Conservation (phyloP, 2,113 vertebrate genomes). For the Bujurquina vittata region DNA sequence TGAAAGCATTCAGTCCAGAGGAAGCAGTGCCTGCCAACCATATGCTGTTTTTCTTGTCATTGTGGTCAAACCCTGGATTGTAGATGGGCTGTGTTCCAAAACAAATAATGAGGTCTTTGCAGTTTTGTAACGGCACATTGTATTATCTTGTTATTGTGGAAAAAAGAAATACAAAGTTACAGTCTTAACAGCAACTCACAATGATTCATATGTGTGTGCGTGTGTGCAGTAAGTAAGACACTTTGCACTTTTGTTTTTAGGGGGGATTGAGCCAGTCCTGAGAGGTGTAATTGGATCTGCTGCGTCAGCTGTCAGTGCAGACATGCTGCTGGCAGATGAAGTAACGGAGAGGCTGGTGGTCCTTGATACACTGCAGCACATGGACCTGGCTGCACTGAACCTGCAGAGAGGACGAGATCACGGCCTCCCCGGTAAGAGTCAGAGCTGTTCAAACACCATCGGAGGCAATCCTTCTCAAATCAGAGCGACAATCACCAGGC, state of each 20-base stretch:
- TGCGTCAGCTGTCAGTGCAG: conserved; percentile 78
- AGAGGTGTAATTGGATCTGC: conserved; percentile 87
- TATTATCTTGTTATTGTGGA: not conserved
- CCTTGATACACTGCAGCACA: conserved; percentile 73
- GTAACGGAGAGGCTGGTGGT: conserved; percentile 87
- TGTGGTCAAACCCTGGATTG: not conserved
- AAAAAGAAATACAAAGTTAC: not conserved
- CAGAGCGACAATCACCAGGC: not conserved
- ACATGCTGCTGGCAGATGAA: conserved; percentile 87
- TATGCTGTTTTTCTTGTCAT: not conserved
- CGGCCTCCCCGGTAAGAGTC: conserved; percentile 87
- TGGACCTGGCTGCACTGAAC: conserved; percentile 92
- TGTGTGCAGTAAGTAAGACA: not conserved
- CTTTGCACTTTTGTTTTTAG: conserved; percentile 71
- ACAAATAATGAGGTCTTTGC: not conserved
- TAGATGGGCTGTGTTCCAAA: not conserved
- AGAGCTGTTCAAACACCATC: not conserved
- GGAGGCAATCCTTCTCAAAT: not conserved
- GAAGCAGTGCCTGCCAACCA: not conserved
- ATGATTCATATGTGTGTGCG: not conserved
- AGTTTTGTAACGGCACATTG: not conserved
- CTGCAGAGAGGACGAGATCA: conserved; percentile 95
- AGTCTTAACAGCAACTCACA: not conserved
- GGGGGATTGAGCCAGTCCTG: conserved; percentile 91
- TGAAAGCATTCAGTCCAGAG: not conserved